phyloP scores from a whole-genome alignment of 2,113 vertebrate genomes.

The Pungitius pungitius region DNA sequence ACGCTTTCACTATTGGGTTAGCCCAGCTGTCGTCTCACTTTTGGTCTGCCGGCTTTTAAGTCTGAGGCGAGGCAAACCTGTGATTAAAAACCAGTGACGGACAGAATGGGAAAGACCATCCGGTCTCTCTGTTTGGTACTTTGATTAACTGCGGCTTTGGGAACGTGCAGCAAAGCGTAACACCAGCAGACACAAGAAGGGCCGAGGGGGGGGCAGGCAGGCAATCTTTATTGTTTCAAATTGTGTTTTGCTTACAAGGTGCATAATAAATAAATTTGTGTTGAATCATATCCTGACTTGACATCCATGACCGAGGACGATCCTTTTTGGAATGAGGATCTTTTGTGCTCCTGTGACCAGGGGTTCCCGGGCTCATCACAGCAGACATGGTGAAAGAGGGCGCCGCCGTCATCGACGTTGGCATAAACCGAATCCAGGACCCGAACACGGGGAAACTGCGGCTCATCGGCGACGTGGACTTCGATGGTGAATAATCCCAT shows the following conservation, averaged over 20 bases:
- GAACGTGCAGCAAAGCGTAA: neutral
- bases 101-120: neutral
- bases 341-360: constrained; percentile 66
- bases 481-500: constrained; percentile 84
- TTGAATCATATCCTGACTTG: neutral
- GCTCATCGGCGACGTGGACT: constrained; percentile 93
- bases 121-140: neutral
- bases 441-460: constrained; percentile 84
- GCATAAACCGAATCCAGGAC: constrained; percentile 89
- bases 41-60: neutral
- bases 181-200: neutral
- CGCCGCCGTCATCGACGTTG: constrained; percentile 90
- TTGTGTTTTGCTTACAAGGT: neutral
- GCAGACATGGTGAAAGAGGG: constrained; percentile 93
- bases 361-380: constrained; percentile 90
- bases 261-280: neutral
- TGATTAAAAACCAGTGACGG: neutral
- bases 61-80: neutral
- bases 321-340: too few relatives aligned
- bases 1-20: constrained; percentile 2
- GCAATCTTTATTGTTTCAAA: neutral
- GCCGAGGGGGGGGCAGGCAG: too few relatives aligned
- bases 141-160: neutral
- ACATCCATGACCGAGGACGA: too few relatives aligned
- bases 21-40: neutral